Base-by-base conservation (phyloP, 2,888 invertebrate species). In the Drosophila prostipennis region DNA sequence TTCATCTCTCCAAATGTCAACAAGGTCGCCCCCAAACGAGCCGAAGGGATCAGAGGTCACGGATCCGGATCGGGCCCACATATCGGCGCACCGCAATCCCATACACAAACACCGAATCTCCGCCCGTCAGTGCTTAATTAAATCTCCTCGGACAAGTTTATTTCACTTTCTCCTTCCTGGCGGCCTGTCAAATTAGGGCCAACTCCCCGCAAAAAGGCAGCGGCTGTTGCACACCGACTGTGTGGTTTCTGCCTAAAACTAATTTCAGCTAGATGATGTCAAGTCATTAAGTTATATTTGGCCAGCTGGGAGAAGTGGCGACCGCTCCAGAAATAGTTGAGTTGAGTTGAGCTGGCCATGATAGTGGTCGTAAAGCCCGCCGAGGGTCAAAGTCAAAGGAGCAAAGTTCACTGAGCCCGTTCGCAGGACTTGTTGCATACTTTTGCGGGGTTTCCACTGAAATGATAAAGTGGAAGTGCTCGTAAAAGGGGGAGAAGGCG, bases 41-140 rank as follows among this genome's bases (percentile, higher is more conserved):
- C 40, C 6, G 51, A 61, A 52, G 36, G 71, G 54, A 55, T 55
- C 54, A 49, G 67, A 48, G 23, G 11, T 14, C 26, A 10, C 19
- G 14, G 16, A 61, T 61, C 45, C 37, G 43, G 32, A 64, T 63
- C 51, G 45, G 19, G 14, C 52, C 26, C 57, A 56, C 51, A 56
- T 49, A 29, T 37, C 61, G 11, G 19, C 36, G 16, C 37, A 56
- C 45, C 55, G 26, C 55, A 23, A 57, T 16, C 34, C 46, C 34
- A 36, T 16, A 10, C 43, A 14, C 23, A 23, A 32, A 45, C 36
- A 53, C 51, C 16, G 13, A 74, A 79, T 71, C 64, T 65, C 55
- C 49, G 60, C 43, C 49, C 64, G 68, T 52, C 71, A 77, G 73
- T 81, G 56, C 65, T 82, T 81, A 85, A 81, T 81, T 85, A 81